Conservation (phyloP, 1,140 invertebrate genomes). For the Panagrolaimus sp. region DNA sequence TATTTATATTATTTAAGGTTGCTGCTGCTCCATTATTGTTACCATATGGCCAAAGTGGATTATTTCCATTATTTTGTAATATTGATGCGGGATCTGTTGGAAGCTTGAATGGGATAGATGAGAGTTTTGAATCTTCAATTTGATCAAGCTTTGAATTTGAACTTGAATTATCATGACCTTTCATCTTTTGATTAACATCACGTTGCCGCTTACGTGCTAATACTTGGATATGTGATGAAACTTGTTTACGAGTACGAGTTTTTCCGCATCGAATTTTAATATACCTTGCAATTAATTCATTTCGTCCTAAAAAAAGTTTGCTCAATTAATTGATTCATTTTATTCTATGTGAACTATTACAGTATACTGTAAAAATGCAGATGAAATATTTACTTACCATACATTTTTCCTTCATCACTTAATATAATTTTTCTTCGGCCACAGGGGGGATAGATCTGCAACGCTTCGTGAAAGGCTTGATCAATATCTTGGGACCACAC, state of each 20-base stretch:
- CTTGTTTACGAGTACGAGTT: conserved; percentile 96
- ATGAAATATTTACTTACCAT: conserved; percentile 90
- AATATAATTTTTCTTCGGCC: conserved; percentile 97
- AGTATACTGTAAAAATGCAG: no score
- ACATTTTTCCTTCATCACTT: conserved; percentile 99
- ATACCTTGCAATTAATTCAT: conserved; percentile 97
- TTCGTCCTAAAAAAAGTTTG: conserved; percentile 72
- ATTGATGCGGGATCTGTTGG: neutral
- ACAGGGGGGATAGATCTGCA: conserved; percentile 98
- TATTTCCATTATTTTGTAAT: neutral
- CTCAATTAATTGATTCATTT: neutral
- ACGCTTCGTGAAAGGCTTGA: conserved; percentile 98
- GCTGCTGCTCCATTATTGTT: neutral
- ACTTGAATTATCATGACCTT: conserved; percentile 63
- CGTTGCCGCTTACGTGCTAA: conserved; percentile 90
- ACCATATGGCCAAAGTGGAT: neutral
- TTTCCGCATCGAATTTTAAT: conserved; percentile 98
- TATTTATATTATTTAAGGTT: no score
- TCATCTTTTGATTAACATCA: conserved; percentile 92
- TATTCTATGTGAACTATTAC: conserved; percentile 7
- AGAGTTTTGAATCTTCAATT: neutral
- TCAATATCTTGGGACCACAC: conserved; percentile 99
- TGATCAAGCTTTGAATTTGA: neutral
- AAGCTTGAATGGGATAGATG: neutral
- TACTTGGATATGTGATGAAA: conserved; percentile 98